A percentile compares a stretch with the other conserved stretches of the same genome.
phyloP scores from a whole-genome alignment of 2,888 invertebrate species.

The Xanthia togata region DNA sequence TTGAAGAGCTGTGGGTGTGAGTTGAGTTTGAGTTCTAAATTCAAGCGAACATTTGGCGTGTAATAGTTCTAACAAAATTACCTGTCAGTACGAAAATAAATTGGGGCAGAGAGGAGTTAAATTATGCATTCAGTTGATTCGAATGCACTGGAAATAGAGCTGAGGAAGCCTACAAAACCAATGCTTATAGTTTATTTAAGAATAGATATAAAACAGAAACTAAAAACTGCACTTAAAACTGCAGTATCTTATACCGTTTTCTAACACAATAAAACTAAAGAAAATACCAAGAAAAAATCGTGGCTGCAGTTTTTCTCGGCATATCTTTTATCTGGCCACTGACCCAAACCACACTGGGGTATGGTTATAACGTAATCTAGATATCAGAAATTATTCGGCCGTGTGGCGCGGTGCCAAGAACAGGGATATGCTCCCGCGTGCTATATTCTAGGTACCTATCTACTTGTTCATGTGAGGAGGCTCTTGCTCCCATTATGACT shows the following conservation, averaged over 20 bases:
- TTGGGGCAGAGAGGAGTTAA: neutral
- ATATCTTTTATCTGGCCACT: conserved; percentile 40
- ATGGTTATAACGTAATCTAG: conserved; percentile 49
- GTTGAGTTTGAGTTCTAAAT: conserved; percentile 6
- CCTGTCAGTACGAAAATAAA: conserved; percentile 11
- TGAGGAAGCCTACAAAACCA: neutral
- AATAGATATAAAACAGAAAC: neutral
- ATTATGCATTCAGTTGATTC: conserved; percentile 11
- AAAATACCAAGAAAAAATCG: neutral
- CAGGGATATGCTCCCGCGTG: conserved; percentile 14
- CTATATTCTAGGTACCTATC: conserved; percentile 1
- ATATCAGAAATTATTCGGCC: conserved; percentile 53
- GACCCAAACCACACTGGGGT: conserved; percentile 21
- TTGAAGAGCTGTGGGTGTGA: too few species aligned
- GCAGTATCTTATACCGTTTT: conserved; percentile 6
- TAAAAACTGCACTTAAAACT: neutral
- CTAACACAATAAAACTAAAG: neutral
- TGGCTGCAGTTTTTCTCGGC: neutral
- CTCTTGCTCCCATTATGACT: conserved; percentile 29
- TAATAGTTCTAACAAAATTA: conserved; percentile 26
- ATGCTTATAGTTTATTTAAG: too few species aligned
- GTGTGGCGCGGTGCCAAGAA: conserved; percentile 63
- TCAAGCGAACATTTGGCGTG: neutral
- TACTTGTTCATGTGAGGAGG: conserved; percentile 12
- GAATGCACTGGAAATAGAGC: neutral